Base-by-base conservation (phyloP, 2,888 invertebrate genomes). In the Cerastis leucographa region DNA sequence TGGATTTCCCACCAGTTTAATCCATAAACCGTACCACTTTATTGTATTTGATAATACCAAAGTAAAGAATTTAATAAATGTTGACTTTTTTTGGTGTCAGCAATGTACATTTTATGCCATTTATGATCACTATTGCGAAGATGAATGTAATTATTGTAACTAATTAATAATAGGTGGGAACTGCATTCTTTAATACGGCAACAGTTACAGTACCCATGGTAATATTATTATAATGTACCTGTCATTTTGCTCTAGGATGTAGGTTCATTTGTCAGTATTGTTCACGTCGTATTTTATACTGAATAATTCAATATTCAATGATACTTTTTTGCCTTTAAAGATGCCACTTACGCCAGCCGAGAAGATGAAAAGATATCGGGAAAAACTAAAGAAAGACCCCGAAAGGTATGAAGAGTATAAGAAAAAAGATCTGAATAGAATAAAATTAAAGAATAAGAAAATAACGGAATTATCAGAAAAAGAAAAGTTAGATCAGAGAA, bases 301-400 rank as follows among this genome's bases (percentile, higher is more conserved):
- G 0, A 11, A 70, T 83, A n/a, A n/a, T n/a, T n/a, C n/a, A n/a
- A n/a, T n/a, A n/a, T n/a, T n/a, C n/a, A n/a, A n/a, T 0, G 8
- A 49, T 71, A 19, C 1, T 11, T 74, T 68, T 74, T 74, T 61
- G 0, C 0, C 1, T 74, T 59, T 40, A 40, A 67, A 74, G 62
- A 69, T 74, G 74, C 62, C 69, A 69, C 69, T 74, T 25, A 77
- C 73, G 35, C 76, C 73, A 44, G 73, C 73, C 8, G 76, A 77
- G 2, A 77, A 42, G 17, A 77, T 73, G 68, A 73, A 2, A 68
- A 61, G 73, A 64, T 77, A 69, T 8, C 68, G 76, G 14, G 68
- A 61, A 73, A 77, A 73, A 68, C 0, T 73, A 46, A 77, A 72
- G 8, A 49, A 56, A 64, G 68, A 77, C 54, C 76, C 76, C 56